Conservation (phyloP, 2,888 invertebrate species). For the Eupithecia subumbrata region DNA sequence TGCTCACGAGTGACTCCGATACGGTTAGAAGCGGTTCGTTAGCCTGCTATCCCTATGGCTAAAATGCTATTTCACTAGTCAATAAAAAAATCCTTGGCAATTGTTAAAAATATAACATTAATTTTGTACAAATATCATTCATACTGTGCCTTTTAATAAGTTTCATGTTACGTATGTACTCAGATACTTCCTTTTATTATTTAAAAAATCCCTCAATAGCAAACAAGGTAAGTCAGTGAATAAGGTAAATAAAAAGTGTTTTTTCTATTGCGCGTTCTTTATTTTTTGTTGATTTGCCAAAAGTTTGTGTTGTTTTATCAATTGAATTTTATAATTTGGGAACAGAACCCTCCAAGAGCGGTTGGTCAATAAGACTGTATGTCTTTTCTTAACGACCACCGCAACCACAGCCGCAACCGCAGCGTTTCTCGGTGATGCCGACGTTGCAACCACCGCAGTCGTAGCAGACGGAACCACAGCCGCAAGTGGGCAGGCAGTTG, state of each 20-base stretch:
- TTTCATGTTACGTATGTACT: too few species aligned
- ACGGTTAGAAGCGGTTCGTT: too few species aligned
- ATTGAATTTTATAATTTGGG: background rate
- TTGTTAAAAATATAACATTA: too few species aligned
- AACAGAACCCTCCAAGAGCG: background rate
- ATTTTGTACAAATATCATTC: too few species aligned
- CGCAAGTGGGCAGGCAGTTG: slow-evolving; percentile 48
- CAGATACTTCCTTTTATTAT: too few species aligned
- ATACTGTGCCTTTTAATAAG: too few species aligned
- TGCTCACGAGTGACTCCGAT: too few species aligned
- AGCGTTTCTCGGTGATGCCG: slow-evolving; percentile 30
- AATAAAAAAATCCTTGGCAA: too few species aligned
- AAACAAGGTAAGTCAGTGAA: background rate
- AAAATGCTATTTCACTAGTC: too few species aligned
- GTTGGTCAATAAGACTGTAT: background rate
- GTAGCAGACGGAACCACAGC: slow-evolving; percentile 48
- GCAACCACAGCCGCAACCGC: slow-evolving; percentile 3
- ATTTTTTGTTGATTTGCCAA: background rate
- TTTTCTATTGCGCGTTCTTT: background rate
- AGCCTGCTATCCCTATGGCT: too few species aligned
- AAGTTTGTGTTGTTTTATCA: background rate
- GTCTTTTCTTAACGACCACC: slow-evolving; percentile 1
- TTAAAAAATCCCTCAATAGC: too few species aligned
- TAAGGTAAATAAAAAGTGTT: background rate
- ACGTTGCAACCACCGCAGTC: slow-evolving; percentile 48